phyloP scores from a whole-genome alignment of 1,140 invertebrate genomes.

The Carposina sasakii region DNA sequence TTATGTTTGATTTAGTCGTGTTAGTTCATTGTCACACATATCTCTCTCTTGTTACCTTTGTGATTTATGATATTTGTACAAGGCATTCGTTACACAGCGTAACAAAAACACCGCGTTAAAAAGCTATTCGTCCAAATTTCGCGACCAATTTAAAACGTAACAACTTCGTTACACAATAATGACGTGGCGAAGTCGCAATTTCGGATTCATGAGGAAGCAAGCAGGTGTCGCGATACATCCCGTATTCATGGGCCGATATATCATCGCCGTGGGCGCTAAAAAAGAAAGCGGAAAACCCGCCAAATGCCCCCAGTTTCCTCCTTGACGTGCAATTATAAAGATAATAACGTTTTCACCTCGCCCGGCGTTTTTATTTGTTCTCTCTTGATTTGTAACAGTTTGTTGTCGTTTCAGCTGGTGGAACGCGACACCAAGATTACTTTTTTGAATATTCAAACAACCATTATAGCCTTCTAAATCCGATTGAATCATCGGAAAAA shows the following conservation, averaged over 20 bases:
- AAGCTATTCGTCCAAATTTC: constrained; percentile 18
- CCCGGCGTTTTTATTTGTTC: constrained; percentile 57
- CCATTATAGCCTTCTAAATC: no score
- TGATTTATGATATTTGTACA: constrained; percentile 29
- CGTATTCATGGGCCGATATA: constrained; percentile 65
- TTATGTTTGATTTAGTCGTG: constrained; percentile 54
- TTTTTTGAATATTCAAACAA: no score
- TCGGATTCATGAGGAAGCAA: constrained; percentile 49
- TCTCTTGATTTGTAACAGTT: constrained; percentile 58
- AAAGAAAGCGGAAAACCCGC: constrained; percentile 32
- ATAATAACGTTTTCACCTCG: constrained; percentile 66
- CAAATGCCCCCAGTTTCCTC: constrained; percentile 31
- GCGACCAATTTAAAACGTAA: constrained; percentile 21
- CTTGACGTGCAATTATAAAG: constrained; percentile 70
- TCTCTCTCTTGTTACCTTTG: constrained; percentile 37
- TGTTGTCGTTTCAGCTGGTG: no score
- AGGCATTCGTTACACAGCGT: neutral
- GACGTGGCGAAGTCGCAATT: constrained; percentile 36
- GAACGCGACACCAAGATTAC: no score
- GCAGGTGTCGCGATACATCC: constrained; percentile 56
- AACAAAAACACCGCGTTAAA: neutral
- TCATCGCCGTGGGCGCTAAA: constrained; percentile 37
- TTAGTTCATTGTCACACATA: constrained; percentile 52
- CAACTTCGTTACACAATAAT: constrained; percentile 24
- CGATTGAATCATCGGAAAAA: constrained; percentile 22